phyloP scores from a whole-genome alignment of 2,888 invertebrate species.

The Heliconius charithonia region DNA sequence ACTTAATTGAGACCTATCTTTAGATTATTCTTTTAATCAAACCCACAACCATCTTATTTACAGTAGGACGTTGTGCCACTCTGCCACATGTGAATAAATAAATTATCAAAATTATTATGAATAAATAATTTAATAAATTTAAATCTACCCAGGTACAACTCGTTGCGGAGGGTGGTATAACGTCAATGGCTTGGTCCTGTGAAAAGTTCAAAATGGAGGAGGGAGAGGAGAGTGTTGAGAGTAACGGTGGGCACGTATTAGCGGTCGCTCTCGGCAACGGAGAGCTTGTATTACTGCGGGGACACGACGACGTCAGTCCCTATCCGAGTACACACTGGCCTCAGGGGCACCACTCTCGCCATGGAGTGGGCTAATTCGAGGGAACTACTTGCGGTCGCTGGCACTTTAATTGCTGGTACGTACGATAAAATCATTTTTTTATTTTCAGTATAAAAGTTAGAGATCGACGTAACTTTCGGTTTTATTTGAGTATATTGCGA shows the following conservation, averaged over 20 bases:
- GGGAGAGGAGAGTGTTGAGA: slow-evolving; percentile 89
- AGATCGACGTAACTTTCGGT: background rate
- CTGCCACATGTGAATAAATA: too few species aligned
- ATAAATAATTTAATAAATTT: too few species aligned
- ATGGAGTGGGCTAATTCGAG: slow-evolving; percentile 99
- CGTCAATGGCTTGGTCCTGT: slow-evolving; percentile 97
- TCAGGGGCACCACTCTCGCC: slow-evolving; percentile 90
- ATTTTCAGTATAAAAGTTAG: too few species aligned
- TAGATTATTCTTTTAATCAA: background rate
- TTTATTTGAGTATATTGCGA: background rate
- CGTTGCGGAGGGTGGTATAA: slow-evolving; percentile 93
- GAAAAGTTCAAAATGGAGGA: slow-evolving; percentile 99
- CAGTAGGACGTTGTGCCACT: background rate
- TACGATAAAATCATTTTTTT: slow-evolving; percentile 12
- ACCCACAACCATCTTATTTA: background rate
- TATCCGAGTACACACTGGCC: slow-evolving; percentile 91
- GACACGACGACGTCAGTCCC: slow-evolving; percentile 97
- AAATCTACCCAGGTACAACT: slow-evolving; percentile 85
- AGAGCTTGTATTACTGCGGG: slow-evolving; percentile 93
- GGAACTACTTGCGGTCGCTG: slow-evolving; percentile 95
- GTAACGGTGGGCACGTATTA: slow-evolving; percentile 87
- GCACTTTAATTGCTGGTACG: slow-evolving; percentile 83
- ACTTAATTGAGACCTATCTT: too few species aligned
- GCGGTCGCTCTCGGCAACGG: slow-evolving; percentile 95
- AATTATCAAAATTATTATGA: too few species aligned